Conservation (phyloP, 2,888 invertebrate species). For the Cephus rjabovi region DNA sequence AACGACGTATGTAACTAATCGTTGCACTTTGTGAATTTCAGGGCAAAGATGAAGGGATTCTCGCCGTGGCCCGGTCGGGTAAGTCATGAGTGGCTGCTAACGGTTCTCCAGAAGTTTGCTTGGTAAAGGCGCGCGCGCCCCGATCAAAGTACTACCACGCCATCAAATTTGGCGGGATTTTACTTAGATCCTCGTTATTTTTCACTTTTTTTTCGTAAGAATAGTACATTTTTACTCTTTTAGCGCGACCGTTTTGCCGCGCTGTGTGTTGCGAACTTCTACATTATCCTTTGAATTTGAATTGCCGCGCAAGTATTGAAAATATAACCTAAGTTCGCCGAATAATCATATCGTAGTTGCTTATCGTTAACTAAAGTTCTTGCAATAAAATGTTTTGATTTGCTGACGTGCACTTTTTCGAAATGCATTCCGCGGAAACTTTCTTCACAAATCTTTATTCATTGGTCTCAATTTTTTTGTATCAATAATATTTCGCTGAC, state of each 20-base stretch:
- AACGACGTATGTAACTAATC: conserved; percentile 26
- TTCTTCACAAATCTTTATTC: not conserved
- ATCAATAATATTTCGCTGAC: not conserved
- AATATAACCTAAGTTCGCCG: conserved; percentile 57
- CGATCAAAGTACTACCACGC: conserved; percentile 32
- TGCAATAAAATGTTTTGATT: conserved; percentile 20
- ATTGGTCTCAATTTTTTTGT: not conserved
- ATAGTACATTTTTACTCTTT: conserved; percentile 9
- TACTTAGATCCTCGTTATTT: not conserved
- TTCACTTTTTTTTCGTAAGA: not conserved
- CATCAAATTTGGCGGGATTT: conserved; percentile 47
- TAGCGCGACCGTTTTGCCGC: conserved; percentile 9
- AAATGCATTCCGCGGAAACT: not conserved
- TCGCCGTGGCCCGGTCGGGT: conserved; percentile 98
- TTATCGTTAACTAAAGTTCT: conserved; percentile 12
- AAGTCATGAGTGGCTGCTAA: conserved; percentile 70
- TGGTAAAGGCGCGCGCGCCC: conserved; percentile 44
- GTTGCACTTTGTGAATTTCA: conserved; percentile 70
- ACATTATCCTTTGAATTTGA: conserved; percentile 57
- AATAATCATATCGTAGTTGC: not conserved
- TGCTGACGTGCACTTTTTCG: not conserved
- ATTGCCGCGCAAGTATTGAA: conserved; percentile 56
- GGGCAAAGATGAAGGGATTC: conserved; percentile 99
- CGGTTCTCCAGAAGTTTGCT: conserved; percentile 59
- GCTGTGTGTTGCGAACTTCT: conserved; percentile 47